Percentiles rank a stretch among this genome's conserved stretches.
These are phyloP conservation scores for Fopius arisanus DNA, from an alignment of 1,140 invertebrate species.

Conservation along the genomic window DNA sequence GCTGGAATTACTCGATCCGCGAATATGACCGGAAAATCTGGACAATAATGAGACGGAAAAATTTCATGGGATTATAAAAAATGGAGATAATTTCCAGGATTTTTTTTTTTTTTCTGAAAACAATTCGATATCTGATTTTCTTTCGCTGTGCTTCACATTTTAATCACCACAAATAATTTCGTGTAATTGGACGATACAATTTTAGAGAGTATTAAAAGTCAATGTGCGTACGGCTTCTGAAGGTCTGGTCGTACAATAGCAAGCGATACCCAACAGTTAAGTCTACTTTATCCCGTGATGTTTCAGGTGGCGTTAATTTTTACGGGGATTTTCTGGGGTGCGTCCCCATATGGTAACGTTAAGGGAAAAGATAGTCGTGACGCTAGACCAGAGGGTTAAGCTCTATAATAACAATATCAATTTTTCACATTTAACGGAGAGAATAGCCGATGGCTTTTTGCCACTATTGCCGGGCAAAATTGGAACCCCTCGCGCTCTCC, in stretches of 20 bases:
- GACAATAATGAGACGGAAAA: too few species aligned
- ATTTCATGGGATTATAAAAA: too few species aligned
- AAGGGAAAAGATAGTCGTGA: neutral
- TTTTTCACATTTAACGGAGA: constrained; percentile 5
- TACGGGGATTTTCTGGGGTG: constrained; percentile 39
- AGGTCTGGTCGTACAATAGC: neutral
- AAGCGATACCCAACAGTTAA: neutral
- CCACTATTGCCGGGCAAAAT: constrained; percentile 1
- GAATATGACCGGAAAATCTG: too few species aligned
- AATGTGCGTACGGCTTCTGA: neutral
- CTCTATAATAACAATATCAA: constrained; percentile 4
- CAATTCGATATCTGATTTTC: too few species aligned
- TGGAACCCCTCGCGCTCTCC: neutral
- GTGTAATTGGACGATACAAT: neutral
- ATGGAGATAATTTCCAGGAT: too few species aligned
- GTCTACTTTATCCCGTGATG: neutral
- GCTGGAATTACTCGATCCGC: too few species aligned
- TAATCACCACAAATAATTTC: too few species aligned
- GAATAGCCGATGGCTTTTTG: neutral
- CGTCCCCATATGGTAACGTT: neutral
- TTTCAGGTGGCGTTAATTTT: constrained; percentile 44
- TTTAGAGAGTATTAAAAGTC: neutral
- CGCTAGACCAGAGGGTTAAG: neutral
- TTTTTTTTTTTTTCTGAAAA: too few species aligned
- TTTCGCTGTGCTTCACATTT: too few species aligned